A percentile compares a stretch with the other conserved stretches of the same genome.
Conservation (phyloP, 2,113 vertebrate genomes). For the Rhinopomastus cyanomelas region DNA sequence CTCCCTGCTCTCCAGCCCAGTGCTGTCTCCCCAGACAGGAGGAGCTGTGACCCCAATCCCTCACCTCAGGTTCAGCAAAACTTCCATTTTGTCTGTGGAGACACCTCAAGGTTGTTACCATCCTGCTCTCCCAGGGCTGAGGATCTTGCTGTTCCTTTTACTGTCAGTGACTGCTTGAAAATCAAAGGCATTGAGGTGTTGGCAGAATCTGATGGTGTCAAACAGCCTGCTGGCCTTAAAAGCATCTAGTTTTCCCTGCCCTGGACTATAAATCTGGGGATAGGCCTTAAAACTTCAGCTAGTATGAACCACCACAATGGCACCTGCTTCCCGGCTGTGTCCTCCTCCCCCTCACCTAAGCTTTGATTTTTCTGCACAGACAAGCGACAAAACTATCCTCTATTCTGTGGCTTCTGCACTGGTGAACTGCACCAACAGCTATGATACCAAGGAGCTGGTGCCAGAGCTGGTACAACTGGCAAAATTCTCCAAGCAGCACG, state of each 20-base stretch:
- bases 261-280: not conserved
- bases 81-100: not conserved
- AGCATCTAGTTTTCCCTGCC: not conserved
- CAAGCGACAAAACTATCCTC: conserved; percentile 92
- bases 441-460: conserved; percentile 93
- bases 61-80: not conserved
- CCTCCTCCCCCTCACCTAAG: not conserved
- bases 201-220: not conserved
- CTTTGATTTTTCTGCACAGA: conserved; percentile 69
- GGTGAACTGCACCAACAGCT: conserved; percentile 96
- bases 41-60: not conserved
- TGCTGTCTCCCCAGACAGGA: not conserved
- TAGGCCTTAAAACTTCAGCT: not conserved
- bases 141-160: not conserved
- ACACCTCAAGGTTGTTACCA: not conserved
- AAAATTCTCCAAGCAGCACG: conserved; percentile 97
- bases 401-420: conserved; percentile 90
- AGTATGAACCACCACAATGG: not conserved
- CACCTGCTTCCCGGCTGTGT: not conserved
- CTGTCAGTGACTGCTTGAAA: not conserved
- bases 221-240: not conserved
- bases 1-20: not conserved
- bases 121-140: not conserved
- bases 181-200: not conserved
- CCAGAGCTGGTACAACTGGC: conserved; percentile 96